Conservation (phyloP, 2,797 vertebrate genomes). For the Malacoctenus gilli region DNA sequence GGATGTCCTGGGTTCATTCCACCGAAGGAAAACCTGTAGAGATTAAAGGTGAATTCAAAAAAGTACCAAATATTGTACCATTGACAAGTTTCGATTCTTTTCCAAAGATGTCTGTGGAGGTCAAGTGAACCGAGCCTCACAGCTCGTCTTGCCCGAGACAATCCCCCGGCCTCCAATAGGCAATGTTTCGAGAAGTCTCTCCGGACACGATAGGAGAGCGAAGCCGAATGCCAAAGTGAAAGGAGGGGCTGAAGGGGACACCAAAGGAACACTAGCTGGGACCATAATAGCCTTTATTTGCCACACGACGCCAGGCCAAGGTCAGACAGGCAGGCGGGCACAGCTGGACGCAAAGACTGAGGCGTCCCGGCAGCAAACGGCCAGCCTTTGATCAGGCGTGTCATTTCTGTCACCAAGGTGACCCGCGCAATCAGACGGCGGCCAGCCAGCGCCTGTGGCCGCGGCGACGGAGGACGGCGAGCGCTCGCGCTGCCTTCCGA, state of each 20-base stretch:
- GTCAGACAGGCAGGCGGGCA: conserved; percentile 64
- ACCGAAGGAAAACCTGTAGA: too few species aligned
- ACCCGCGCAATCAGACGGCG: conserved; percentile 61
- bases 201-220: conserved; percentile 35
- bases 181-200: conserved; percentile 28
- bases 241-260: conserved; percentile 62
- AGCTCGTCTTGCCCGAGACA: neutral
- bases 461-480: conserved; percentile 27
- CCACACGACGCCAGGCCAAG: conserved; percentile 68
- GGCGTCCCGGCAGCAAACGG: conserved; percentile 69
- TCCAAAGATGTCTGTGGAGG: too few species aligned
- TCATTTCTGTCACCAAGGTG: conserved; percentile 76
- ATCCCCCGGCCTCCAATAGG: conserved; percentile 32
- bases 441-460: conserved; percentile 36
- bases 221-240: conserved; percentile 65
- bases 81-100: too few species aligned
- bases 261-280: conserved; percentile 49
- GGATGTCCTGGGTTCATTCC: too few species aligned
- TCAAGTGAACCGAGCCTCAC: too few species aligned
- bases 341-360: conserved; percentile 68
- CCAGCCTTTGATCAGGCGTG: conserved; percentile 78
- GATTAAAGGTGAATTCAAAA: too few species aligned
- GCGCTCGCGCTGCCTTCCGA: conserved; percentile 19
- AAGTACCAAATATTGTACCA: too few species aligned
- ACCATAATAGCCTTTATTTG: conserved; percentile 72